Conservation (phyloP, 2,113 vertebrate species). For the Formicarius rufipectus region DNA sequence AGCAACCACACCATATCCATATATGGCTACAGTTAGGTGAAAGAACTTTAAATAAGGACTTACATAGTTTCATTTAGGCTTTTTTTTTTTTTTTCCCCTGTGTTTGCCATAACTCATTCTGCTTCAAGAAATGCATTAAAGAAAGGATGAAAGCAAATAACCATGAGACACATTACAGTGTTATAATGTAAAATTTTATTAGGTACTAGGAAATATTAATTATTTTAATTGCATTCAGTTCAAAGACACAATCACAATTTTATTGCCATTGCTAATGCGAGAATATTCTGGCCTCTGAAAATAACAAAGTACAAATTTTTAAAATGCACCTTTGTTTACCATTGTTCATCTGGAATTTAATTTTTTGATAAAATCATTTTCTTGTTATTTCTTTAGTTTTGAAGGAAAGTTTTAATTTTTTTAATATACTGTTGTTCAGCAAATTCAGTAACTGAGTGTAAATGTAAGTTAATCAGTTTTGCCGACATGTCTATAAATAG, state of each 20-base stretch:
- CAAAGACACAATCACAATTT: neutral
- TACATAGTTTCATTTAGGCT: neutral
- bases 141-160: neutral
- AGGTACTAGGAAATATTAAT: neutral
- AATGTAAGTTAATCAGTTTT: neutral
- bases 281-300: neutral
- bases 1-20: rapidly evolving
- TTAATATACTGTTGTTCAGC: neutral
- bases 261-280: neutral
- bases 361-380: neutral
- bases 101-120: neutral
- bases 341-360: neutral
- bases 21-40: neutral
- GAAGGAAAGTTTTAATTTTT: neutral
- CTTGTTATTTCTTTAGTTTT: neutral
- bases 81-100: neutral
- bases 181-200: neutral
- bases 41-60: neutral
- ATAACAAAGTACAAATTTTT: neutral
- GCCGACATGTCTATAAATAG: neutral
- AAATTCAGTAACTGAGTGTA: neutral
- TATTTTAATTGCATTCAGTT: neutral
- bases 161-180: neutral
- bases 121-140: neutral
- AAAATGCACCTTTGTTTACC: neutral